These are phyloP conservation scores for Cephus spinipes DNA, from an alignment of 2,888 invertebrate species.

Conservation along the genomic window DNA sequence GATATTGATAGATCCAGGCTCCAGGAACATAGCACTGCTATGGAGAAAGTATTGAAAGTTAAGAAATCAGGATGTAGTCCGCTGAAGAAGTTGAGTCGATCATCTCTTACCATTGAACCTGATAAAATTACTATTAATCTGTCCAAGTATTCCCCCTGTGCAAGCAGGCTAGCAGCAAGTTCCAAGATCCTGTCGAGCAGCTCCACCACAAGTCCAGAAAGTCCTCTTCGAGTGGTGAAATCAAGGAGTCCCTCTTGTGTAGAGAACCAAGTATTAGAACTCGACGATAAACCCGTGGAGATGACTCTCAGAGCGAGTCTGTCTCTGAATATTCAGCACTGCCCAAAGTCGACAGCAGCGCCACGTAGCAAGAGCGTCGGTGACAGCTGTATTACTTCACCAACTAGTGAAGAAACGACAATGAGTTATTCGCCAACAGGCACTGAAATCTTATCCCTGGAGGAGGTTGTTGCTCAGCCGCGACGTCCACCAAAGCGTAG, in stretches of 20 bases:
- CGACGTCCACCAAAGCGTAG: constrained; percentile 2
- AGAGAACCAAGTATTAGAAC: constrained; percentile 26
- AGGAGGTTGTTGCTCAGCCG: constrained; percentile 40
- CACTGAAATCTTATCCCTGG: constrained; percentile 56
- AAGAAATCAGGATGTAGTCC: constrained; percentile 43
- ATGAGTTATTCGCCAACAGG: constrained; percentile 55
- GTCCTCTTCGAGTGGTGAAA: constrained; percentile 51
- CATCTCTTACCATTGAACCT: constrained; percentile 55
- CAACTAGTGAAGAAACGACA: constrained; percentile 56
- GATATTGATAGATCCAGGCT: constrained; percentile 36
- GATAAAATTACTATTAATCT: constrained; percentile 56
- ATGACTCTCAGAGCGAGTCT: constrained; percentile 49
- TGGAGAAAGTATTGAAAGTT: constrained; percentile 30
- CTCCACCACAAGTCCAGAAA: constrained; percentile 50
- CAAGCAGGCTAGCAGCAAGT: constrained; percentile 60
- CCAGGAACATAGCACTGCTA: constrained; percentile 34
- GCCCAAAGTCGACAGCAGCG: constrained; percentile 41
- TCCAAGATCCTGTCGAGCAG: constrained; percentile 60
- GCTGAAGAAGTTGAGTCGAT: constrained; percentile 54
- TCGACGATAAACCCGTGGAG: constrained; percentile 24
- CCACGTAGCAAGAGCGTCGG: constrained; percentile 53
- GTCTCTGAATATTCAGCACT: constrained; percentile 49
- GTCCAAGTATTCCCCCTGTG: constrained; percentile 64
- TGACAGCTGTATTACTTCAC: constrained; percentile 59
- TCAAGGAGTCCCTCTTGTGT: constrained; percentile 52